phyloP scores from a whole-genome alignment of 2,113 vertebrate species.

The Anthoscopus minutus region DNA sequence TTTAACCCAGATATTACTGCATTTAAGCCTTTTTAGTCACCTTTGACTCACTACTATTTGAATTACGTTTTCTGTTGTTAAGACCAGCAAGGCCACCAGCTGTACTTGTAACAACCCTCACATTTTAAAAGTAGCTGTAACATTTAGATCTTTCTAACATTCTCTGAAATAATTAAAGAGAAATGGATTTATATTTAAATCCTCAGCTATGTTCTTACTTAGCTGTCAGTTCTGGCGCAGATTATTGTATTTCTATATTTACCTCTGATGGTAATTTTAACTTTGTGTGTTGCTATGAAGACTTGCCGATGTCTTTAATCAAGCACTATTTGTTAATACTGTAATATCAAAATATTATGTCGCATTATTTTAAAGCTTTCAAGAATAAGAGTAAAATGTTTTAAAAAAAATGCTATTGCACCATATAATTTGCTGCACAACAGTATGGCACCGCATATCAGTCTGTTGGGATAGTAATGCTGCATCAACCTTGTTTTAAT shows the following conservation, averaged over 20 bases:
- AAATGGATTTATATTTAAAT: slow-evolving; percentile 70
- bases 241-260: slow-evolving; percentile 67
- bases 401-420: slow-evolving; percentile 51
- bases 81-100: slow-evolving; percentile 45
- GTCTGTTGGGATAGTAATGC: neutral
- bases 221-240: slow-evolving; percentile 63
- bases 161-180: slow-evolving; percentile 68
- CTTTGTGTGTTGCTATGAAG: slow-evolving; percentile 67
- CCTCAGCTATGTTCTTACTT: slow-evolving; percentile 67
- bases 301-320: slow-evolving; percentile 66
- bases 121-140: slow-evolving; percentile 63
- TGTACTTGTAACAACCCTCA: slow-evolving; percentile 63
- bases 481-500: slow-evolving; percentile 13
- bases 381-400: slow-evolving; percentile 61
- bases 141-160: slow-evolving; percentile 61
- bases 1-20: slow-evolving; percentile 35
- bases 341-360: slow-evolving; percentile 67
- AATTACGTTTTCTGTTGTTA: slow-evolving; percentile 33
- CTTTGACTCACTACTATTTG: slow-evolving; percentile 48
- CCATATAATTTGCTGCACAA: slow-evolving; percentile 57
- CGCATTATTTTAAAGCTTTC: slow-evolving; percentile 69
- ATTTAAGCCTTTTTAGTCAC: slow-evolving; percentile 58
- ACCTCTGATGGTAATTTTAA: slow-evolving; percentile 67
- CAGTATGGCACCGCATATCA: slow-evolving; percentile 35
- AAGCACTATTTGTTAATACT: slow-evolving; percentile 72